Conservation (phyloP, 2,888 invertebrate species). For the Melipona bicolor region DNA sequence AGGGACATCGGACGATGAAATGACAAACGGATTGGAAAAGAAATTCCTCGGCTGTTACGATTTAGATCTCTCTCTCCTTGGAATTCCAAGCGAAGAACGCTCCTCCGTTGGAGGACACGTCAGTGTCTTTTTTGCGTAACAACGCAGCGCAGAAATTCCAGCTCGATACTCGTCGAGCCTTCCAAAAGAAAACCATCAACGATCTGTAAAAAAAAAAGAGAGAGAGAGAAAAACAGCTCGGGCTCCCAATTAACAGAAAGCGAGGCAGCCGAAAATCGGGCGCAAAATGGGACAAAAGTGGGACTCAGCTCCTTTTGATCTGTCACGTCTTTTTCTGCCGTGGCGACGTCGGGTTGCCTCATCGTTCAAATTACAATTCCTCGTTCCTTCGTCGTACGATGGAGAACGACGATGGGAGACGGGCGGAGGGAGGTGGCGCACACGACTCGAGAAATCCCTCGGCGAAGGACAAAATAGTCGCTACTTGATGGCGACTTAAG, state of each 20-base stretch:
- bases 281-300: slow-evolving; percentile 39
- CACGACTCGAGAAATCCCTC: slow-evolving; percentile 24
- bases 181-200: not conserved
- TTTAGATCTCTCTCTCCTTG: not conserved
- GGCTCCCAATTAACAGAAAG: slow-evolving; percentile 45
- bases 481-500: slow-evolving; percentile 83
- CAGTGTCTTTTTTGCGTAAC: too few species aligned
- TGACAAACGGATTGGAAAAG: slow-evolving; percentile 38
- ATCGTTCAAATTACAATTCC: slow-evolving; percentile 74
- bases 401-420: not conserved
- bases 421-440: slow-evolving; percentile 4
- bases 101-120: too few species aligned
- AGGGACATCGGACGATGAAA: not conserved
- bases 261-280: not conserved
- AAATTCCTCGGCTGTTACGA: not conserved
- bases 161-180: not conserved
- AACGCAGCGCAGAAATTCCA: not conserved
- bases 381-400: slow-evolving; percentile 29
- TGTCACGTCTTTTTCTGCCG: slow-evolving; percentile 51
- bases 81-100: too few species aligned
- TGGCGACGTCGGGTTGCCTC: slow-evolving; percentile 54
- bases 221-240: not conserved
- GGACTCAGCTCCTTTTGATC: slow-evolving; percentile 24
- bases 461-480: slow-evolving; percentile 78
- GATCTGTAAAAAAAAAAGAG: not conserved